Evolutionary conservation across 2,113 vertebrate genomes (phyloP).

Genomic region (Rhodinocichla rosea): DNA sequence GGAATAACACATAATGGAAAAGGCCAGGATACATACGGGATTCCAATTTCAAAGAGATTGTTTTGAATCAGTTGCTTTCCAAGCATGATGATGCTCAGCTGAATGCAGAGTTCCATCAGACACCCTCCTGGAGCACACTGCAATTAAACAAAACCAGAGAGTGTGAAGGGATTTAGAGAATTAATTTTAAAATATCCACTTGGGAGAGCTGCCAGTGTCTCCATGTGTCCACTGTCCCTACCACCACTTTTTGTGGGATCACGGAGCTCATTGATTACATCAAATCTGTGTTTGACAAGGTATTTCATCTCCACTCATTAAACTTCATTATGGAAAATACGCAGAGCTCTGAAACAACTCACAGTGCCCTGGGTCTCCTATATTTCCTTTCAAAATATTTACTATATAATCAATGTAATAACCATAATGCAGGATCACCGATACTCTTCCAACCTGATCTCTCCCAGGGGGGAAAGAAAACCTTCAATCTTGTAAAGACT

Average conservation of each 20-base stretch:
- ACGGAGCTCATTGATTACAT: neutral
- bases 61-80: constrained; percentile 98
- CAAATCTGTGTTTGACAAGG: neutral
- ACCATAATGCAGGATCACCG: constrained; percentile 36
- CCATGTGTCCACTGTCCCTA: neutral
- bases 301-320: constrained; percentile 6
- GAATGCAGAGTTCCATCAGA: constrained; percentile 96
- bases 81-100: constrained; percentile 98
- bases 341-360: neutral
- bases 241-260: neutral
- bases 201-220: neutral
- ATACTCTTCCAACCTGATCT: neutral
- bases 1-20: neutral
- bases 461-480: neutral
- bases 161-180: neutral
- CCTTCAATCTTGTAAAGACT: neutral
- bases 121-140: constrained; percentile 97
- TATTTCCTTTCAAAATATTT: constrained; percentile 31
- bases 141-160: neutral
- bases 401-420: constrained; percentile 53
- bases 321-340: neutral
- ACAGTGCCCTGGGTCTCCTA: neutral
- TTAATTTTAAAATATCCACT: neutral
- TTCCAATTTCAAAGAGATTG: constrained; percentile 95
- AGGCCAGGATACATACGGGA: constrained; percentile 85